Evolutionary conservation across 2,113 vertebrate species (phyloP).

Genomic region (Agapornis roseicollis): DNA sequence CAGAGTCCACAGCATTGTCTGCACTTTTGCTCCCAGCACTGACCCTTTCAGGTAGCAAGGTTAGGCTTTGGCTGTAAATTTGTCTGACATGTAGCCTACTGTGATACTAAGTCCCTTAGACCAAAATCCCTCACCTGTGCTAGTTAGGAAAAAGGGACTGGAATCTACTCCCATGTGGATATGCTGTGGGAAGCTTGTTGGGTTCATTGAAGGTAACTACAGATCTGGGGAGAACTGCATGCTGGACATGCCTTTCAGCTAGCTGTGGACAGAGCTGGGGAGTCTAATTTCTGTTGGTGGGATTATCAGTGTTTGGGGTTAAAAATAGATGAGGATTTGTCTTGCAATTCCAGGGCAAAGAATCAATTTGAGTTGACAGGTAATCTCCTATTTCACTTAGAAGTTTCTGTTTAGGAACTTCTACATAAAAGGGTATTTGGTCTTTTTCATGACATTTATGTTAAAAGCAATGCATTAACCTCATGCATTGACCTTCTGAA

Average conservation of each 20-base stretch:
- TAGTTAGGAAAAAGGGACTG: neutral
- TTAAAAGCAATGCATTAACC: neutral
- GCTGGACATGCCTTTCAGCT: neutral
- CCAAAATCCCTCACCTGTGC: neutral
- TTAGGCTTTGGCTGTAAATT: neutral
- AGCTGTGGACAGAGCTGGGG: neutral
- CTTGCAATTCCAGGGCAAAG: neutral
- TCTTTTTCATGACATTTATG: neutral
- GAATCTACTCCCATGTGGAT: neutral
- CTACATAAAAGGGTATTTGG: neutral
- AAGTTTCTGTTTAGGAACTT: neutral
- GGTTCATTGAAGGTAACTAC: neutral
- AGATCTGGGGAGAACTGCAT: neutral
- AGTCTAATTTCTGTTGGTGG: neutral
- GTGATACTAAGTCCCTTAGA: neutral
- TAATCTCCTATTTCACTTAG: neutral
- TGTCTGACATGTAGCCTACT: neutral
- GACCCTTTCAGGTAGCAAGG: neutral
- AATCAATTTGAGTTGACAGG: neutral
- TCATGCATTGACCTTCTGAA: neutral
- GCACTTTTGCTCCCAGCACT: neutral
- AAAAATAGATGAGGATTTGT: neutral
- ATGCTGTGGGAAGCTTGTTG: neutral
- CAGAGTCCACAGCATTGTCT: neutral
- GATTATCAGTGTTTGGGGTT: neutral